These are phyloP conservation scores for Plagodis dolabraria DNA, from an alignment of 2,888 invertebrate genomes.

Conservation along the genomic window DNA sequence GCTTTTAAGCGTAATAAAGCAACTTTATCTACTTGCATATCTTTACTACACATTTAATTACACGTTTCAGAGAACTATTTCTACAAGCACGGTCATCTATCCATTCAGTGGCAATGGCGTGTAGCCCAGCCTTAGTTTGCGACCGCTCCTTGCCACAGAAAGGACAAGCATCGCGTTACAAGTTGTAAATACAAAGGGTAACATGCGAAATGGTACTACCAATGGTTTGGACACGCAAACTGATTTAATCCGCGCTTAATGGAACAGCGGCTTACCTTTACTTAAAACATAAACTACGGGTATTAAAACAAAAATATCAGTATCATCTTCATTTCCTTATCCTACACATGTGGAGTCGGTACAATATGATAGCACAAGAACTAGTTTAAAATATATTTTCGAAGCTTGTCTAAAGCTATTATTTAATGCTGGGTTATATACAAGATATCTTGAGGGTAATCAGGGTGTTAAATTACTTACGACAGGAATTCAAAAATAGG, in stretches of 20 bases:
- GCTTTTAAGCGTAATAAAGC: not conserved
- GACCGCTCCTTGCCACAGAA: constrained; percentile 52
- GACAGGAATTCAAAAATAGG: too few relatives aligned
- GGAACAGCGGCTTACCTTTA: not conserved
- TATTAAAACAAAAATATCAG: too few relatives aligned
- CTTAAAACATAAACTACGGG: too few relatives aligned
- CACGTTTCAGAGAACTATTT: constrained; percentile 7
- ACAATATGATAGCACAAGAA: too few relatives aligned
- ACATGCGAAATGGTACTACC: constrained; percentile 49
- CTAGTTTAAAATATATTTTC: too few relatives aligned
- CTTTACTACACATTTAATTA: constrained; percentile 4
- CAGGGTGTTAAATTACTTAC: too few relatives aligned
- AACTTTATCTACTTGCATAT: not conserved
- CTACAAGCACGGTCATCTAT: constrained; percentile 16
- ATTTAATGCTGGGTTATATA: too few relatives aligned
- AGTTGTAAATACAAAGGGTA: constrained; percentile 44
- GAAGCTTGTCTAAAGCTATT: too few relatives aligned
- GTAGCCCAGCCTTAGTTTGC: constrained; percentile 57
- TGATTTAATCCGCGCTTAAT: constrained; percentile 21
- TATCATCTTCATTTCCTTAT: too few relatives aligned
- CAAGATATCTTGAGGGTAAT: too few relatives aligned
- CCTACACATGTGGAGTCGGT: too few relatives aligned
- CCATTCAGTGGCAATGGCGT: constrained; percentile 54
- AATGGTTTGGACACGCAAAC: constrained; percentile 40
- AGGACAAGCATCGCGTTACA: constrained; percentile 47